Conservation (phyloP, 2,888 invertebrate species). For the Neoitamus cyanurus region DNA sequence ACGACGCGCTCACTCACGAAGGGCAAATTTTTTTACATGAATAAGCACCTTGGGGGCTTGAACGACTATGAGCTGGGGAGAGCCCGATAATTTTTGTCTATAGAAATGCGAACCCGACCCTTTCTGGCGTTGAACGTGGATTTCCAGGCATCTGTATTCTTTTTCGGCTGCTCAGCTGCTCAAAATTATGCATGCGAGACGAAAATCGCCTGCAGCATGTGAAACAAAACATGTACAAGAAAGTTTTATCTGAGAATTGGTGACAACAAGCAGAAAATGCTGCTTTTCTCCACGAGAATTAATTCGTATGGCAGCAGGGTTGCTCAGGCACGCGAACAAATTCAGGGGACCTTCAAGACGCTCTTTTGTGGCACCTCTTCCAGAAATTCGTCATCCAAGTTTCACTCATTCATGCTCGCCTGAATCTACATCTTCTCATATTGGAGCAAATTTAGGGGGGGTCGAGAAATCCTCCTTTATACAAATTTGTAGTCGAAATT, state of each 20-base stretch:
- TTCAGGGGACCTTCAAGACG: background rate
- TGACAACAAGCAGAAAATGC: conserved; percentile 19
- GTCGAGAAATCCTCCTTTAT: background rate
- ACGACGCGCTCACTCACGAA: background rate
- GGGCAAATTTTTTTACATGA: conserved; percentile 21
- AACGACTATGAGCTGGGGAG: background rate
- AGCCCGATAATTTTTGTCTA: background rate
- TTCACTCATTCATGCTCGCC: background rate
- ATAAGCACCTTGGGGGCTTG: conserved; percentile 3
- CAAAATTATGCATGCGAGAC: conserved; percentile 34
- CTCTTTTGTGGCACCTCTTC: background rate
- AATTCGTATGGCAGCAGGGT: background rate
- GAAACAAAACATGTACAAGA: conserved; percentile 23
- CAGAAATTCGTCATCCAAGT: background rate
- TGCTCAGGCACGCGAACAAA: background rate
- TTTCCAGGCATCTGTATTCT: background rate
- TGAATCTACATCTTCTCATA: background rate
- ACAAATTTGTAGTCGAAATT: background rate
- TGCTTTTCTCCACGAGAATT: background rate
- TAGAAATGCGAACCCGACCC: conserved; percentile 3
- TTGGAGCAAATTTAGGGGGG: background rate
- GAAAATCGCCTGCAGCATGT: conserved; percentile 21
- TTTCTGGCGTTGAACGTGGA: background rate
- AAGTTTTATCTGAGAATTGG: conserved; percentile 8
- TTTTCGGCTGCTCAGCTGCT: background rate